Evolutionary conservation across 2,113 vertebrate species (phyloP), one percentile per base, ranked within the genome.

Genomic region (Sarotherodon lohbergeri): DNA sequence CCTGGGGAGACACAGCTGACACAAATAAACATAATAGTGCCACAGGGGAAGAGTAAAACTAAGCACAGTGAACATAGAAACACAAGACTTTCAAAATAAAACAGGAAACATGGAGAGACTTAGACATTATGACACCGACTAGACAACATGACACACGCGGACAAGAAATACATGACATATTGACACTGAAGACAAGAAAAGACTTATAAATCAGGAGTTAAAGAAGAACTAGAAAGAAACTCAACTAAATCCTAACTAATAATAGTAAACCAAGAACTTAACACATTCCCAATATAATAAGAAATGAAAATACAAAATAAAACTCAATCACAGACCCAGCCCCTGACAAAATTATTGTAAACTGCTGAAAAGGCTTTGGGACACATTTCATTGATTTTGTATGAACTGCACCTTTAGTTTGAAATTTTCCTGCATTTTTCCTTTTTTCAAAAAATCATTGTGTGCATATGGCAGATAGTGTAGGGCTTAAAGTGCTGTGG

Each of bases 141-240:
- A 36, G 59, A 63, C 32, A 63, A 63, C 0, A 63, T 12, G 59
- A 36, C 32, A 63, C 0, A 63, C 9, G 2, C 1, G 0, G 17
- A 11, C 0, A 63, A 36, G 32, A 63, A n/a, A 63, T n/a, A 36
- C 59, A 36, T n/a, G 59, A n/a, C 29, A 4, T 34, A 63, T 3
- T 3, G 29, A 63, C 59, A 63, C 32, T n/a, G 32, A 63, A 63
- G 59, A 11, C 59, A 0, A 63, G 59, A 63, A n/a, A 11, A 63
- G 32, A 63, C 0, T 12, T 34, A 22, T 32, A 34, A 34, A 34
- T 34, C 32, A 34, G 32, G 32, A 6, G 6, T 34, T 34, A 34
- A 7, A 34, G 32, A 34, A 34, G 32, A 34, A 34, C 32, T 34
- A 34, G 32, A 34, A 34, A 34, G 32, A 34, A 34, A 34, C 32